A percentile compares a stretch with the other conserved stretches of the same genome.
Evolutionary conservation across 2,888 invertebrate genomes (phyloP).

Genomic region (Tenthredo distinguenda): DNA sequence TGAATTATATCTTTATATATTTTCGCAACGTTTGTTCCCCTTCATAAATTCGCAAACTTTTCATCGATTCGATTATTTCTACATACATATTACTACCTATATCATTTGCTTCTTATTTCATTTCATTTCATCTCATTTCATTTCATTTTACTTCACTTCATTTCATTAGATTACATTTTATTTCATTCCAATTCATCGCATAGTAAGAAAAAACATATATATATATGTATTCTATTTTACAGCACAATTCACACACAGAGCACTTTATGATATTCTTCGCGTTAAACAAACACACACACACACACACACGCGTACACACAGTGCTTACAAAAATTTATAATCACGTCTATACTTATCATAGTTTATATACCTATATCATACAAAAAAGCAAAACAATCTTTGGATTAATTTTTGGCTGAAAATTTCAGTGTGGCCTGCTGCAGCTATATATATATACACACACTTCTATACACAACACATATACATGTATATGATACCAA

Average conservation of each 20-base stretch:
- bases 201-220: slow-evolving; percentile 70
- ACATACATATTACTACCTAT: too few relatives aligned
- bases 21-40: background rate
- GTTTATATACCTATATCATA: background rate
- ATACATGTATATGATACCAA: background rate
- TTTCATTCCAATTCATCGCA: slow-evolving; percentile 75
- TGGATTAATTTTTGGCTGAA: slow-evolving; percentile 11
- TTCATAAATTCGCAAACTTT: too few relatives aligned
- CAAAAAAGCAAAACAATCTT: background rate
- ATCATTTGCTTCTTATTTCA: background rate
- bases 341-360: background rate
- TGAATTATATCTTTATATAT: slow-evolving; percentile 35
- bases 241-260: background rate
- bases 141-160: slow-evolving; percentile 64
- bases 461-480: background rate
- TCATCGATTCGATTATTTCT: too few relatives aligned
- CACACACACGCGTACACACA: background rate
- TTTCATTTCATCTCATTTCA: slow-evolving; percentile 63
- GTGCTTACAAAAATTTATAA: background rate
- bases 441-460: background rate
- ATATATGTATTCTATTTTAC: background rate
- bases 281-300: background rate
- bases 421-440: slow-evolving; percentile 3
- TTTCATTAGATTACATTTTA: background rate
- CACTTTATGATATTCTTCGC: too few relatives aligned